Base-by-base conservation (phyloP, 2,888 invertebrate species). In the Xestoiulus laeticollis region DNA sequence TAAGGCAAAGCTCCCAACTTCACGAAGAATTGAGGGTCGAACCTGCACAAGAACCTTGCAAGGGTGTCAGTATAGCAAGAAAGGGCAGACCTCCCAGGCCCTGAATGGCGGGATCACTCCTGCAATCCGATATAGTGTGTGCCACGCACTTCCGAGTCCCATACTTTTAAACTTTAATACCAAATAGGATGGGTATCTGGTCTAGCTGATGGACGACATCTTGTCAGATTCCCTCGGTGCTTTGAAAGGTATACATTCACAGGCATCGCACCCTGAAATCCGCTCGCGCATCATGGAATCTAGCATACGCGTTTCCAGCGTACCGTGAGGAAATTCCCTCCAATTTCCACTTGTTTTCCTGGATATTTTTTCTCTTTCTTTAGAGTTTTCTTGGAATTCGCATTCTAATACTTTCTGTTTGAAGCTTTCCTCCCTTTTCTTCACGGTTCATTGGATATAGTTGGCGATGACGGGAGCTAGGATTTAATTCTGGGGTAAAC, bases 211-310 rank as follows among this genome's bases (percentile, higher is more conserved):
- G 84, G 84, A 84, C 38, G 84, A 84, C 84, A 84, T 38, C 32
- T 84, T 84, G 84, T 22, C n/a, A 1, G 84, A 14, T 84, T 84
- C 84, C 84, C 84, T 84, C 84, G 84, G 84, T 84, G 38, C 84
- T 84, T 84, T 38, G 38, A 30, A 84, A 38, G 38, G 6, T 38
- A 38, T 3, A 38, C 3, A 38, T 38, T 38, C 38, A 38, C 38
- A 5, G 38, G n/a, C 68, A 68, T 26, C 26, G 68, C 68, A 26
- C 68, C 68, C 68, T 22, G 10, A 68, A 22, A 26, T 26, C n/a
- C 26, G n/a, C 10, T 22, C 32, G 26, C 84, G 84, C 84, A 38
- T n/a, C 32, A n/a, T 14, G 26, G 22, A 84, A 32, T 84, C 59
- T 38, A 6, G 59, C 53, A 53, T 53, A 53, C 53, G 83, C 83